These are phyloP conservation scores for Cyphomyrus discorhynchus DNA, from an alignment of 2,113 vertebrate species.

Conservation along the genomic window DNA sequence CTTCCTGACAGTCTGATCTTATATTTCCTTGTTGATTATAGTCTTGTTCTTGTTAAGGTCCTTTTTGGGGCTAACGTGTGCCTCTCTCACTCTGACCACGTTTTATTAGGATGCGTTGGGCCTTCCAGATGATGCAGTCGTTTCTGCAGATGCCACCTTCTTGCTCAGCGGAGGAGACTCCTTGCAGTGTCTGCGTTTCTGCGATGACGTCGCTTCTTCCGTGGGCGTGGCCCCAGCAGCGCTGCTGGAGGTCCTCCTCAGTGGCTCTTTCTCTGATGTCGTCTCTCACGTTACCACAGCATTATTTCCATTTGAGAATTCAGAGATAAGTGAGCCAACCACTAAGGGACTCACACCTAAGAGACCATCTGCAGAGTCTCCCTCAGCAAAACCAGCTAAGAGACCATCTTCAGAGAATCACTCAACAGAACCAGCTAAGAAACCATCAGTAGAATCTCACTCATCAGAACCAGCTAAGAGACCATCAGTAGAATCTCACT, in stretches of 20 bases:
- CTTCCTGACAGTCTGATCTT: not conserved
- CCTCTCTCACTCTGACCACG: not conserved
- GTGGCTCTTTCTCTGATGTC: constrained; percentile 65
- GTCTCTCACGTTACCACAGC: constrained; percentile 54
- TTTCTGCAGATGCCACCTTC: constrained; percentile 69
- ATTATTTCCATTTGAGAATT: constrained; percentile 30
- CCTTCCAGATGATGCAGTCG: constrained; percentile 48
- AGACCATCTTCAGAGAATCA: constrained; percentile 5
- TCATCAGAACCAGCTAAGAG: constrained; percentile 30
- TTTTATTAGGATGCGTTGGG: constrained; percentile 64
- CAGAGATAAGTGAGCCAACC: constrained; percentile 4
- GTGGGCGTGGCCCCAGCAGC: constrained; percentile 58
- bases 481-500: not conserved
- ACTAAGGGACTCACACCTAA: constrained; percentile 38
- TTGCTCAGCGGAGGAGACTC: constrained; percentile 85
- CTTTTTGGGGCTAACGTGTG: not conserved
- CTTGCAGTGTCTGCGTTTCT: constrained; percentile 70
- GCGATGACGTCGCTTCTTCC: constrained; percentile 64
- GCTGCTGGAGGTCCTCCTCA: constrained; percentile 79
- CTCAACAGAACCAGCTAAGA: constrained; percentile 23
- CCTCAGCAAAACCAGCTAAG: constrained; percentile 4
- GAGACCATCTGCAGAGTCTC: constrained; percentile 9
- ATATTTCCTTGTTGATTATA: not conserved
- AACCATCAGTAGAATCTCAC: not conserved
- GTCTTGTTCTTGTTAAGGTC: not conserved